Evolutionary conservation across 2,113 vertebrate genomes (phyloP).

Genomic region (Trogon melanurus): DNA sequence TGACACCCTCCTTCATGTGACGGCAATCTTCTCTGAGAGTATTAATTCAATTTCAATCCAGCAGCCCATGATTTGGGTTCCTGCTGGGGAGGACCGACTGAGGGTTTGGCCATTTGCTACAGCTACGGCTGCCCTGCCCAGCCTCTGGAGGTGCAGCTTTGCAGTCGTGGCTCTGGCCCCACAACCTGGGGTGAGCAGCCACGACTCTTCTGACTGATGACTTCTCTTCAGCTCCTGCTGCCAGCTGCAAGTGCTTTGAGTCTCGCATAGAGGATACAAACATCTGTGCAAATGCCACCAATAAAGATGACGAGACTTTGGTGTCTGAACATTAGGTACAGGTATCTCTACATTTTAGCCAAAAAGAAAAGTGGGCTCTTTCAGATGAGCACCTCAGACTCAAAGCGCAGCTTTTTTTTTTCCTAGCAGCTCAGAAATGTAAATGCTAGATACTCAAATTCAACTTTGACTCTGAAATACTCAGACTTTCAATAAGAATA

Average conservation of each 20-base stretch:
- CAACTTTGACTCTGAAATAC: background rate
- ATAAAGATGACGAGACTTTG: background rate
- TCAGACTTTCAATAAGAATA: background rate
- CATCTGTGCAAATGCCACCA: background rate
- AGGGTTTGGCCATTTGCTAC: background rate
- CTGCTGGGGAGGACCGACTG: background rate
- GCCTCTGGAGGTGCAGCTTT: background rate
- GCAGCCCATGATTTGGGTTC: background rate
- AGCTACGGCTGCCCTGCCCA: background rate
- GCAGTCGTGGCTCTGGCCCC: background rate
- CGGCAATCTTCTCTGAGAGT: background rate
- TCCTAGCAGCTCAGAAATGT: background rate
- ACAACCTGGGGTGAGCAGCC: accelerated
- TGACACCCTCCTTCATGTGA: background rate
- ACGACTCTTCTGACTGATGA: background rate
- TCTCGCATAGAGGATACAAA: background rate
- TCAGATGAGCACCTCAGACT: background rate
- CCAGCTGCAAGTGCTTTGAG: background rate
- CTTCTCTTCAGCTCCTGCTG: background rate
- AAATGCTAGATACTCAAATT: background rate
- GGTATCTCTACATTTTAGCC: background rate
- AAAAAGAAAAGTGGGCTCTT: accelerated
- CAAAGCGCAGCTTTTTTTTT: background rate
- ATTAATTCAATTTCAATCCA: background rate
- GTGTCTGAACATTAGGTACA: background rate